Evolutionary conservation across 2,113 vertebrate species (phyloP).

Genomic region (Capreolus pygargus): DNA sequence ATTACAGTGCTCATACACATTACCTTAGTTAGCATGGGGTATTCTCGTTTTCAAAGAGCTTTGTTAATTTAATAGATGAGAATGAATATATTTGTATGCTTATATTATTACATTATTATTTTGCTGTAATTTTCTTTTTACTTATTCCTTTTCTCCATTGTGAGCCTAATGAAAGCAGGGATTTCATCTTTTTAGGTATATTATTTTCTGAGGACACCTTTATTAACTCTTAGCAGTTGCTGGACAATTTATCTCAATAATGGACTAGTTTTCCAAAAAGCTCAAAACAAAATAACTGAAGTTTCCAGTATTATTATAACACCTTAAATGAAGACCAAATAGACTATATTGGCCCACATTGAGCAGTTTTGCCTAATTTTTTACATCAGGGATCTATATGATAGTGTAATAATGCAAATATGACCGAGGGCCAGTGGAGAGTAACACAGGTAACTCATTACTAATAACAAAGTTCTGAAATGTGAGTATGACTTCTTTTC

Average conservation of each 20-base stretch:
- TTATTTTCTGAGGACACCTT: neutral
- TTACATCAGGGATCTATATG: neutral
- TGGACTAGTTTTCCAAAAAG: neutral
- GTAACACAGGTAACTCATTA: neutral
- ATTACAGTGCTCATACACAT: neutral
- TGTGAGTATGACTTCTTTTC: neutral
- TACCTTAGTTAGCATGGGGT: neutral
- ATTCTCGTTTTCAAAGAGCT: neutral
- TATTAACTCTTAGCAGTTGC: neutral
- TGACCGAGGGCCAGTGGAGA: neutral
- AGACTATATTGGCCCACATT: neutral
- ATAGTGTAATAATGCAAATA: neutral
- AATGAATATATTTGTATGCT: neutral
- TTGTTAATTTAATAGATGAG: neutral
- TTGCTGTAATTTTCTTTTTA: neutral
- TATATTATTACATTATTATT: neutral
- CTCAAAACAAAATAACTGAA: neutral
- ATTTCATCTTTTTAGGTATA: neutral
- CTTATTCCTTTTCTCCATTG: neutral
- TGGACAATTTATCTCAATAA: neutral
- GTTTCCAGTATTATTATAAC: neutral
- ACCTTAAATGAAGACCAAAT: neutral
- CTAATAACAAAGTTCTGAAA: neutral
- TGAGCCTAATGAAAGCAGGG: neutral
- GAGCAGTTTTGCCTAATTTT: neutral